Evolutionary conservation across 2,888 invertebrate species (phyloP).

Genomic region (Epistrophe eligans): DNA sequence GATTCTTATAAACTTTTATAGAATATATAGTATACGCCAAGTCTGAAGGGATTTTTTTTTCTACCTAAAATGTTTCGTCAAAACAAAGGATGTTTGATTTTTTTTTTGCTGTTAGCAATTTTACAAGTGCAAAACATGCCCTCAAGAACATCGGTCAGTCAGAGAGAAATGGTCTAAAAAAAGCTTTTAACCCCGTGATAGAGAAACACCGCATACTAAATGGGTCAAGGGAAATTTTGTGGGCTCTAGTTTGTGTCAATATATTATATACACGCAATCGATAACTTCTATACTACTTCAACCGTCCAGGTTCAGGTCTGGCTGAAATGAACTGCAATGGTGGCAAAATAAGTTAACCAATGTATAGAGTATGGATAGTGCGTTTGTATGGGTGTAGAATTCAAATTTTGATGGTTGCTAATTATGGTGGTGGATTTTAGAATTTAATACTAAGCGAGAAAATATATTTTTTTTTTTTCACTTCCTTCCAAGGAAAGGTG

Average conservation of each 20-base stretch:
- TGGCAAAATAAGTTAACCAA: constrained; percentile 21
- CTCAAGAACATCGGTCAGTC: constrained; percentile 12
- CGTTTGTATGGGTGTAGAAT: neutral
- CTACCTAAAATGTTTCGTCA: neutral
- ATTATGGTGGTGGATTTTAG: neutral
- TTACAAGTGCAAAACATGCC: constrained; percentile 36
- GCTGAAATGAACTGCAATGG: constrained; percentile 8
- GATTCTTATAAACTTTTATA: neutral
- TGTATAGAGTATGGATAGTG: neutral
- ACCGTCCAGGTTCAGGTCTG: constrained; percentile 4
- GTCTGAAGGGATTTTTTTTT: neutral
- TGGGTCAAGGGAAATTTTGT: constrained; percentile 53
- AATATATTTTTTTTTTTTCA: neutral
- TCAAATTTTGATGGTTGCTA: neutral
- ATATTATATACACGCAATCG: constrained; percentile 39
- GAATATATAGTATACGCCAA: neutral
- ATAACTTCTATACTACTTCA: constrained; percentile 31
- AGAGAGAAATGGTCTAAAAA: constrained; percentile 12
- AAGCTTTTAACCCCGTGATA: constrained; percentile 6
- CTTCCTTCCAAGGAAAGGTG: neutral
- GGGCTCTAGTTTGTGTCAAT: constrained; percentile 40
- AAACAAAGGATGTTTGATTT: neutral
- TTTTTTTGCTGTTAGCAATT: neutral
- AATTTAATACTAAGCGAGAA: neutral
- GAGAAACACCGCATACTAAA: constrained; percentile 15